Percentiles rank a stretch among this genome's conserved stretches.
Conservation (phyloP, 2,113 vertebrate species). For the Anguilla japonica region DNA sequence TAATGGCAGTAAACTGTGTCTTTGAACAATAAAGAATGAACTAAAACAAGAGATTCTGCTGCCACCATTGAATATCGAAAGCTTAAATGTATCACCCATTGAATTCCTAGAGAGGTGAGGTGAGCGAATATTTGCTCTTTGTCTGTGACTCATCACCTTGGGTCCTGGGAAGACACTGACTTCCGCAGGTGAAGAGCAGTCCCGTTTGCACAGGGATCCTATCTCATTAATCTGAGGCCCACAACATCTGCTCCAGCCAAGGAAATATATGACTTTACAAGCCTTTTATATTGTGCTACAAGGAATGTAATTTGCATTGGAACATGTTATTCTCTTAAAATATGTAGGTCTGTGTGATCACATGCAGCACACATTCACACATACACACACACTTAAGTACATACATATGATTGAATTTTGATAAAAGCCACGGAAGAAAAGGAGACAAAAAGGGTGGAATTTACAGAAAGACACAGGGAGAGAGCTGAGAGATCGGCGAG, state of each 20-base stretch:
- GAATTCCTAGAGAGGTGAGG: neutral
- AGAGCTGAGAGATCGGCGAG: neutral
- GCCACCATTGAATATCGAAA: neutral
- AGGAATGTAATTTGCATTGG: neutral
- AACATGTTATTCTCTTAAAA: neutral
- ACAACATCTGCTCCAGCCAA: neutral
- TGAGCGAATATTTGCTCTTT: slow-evolving; percentile 1
- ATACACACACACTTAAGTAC: neutral
- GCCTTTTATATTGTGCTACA: neutral
- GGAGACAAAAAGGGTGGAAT: neutral
- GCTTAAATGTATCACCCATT: neutral
- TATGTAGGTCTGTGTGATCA: neutral
- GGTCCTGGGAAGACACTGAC: neutral
- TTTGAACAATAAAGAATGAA: neutral
- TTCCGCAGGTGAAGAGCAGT: slow-evolving; percentile 1
- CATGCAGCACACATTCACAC: neutral
- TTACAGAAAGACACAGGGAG: neutral
- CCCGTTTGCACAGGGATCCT: neutral
- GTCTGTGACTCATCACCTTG: neutral
- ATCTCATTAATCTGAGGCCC: slow-evolving; percentile 7
- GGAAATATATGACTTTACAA: neutral
- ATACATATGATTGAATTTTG: neutral
- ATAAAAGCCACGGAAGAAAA: neutral
- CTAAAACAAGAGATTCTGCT: neutral
- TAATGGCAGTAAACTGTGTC: too few species aligned